These are phyloP conservation scores for Mesorhabditis belari DNA, from an alignment of 2,888 invertebrate species.

Conservation along the genomic window DNA sequence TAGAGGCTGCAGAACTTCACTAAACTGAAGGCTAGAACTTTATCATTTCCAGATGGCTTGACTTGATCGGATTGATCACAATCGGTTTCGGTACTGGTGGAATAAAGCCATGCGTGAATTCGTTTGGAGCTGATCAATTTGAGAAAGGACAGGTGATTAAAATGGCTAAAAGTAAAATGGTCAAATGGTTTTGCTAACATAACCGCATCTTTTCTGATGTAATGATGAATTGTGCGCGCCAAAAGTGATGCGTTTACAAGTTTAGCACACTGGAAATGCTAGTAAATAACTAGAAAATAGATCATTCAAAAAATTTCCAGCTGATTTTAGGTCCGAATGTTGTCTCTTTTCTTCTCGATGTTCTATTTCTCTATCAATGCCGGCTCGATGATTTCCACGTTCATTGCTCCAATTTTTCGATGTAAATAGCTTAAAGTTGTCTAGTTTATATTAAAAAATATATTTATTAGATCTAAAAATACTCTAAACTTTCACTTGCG, in stretches of 20 bases:
- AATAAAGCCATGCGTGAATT: slow-evolving; percentile 59
- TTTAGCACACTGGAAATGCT: background rate
- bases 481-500: slow-evolving; percentile 65
- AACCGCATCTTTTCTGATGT: too few relatives aligned
- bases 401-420: slow-evolving; percentile 79
- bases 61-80: slow-evolving; percentile 54
- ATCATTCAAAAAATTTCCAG: background rate
- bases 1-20: too few relatives aligned
- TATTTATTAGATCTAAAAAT: background rate
- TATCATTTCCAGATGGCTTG: slow-evolving; percentile 37
- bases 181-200: too few relatives aligned
- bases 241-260: too few relatives aligned
- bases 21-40: too few relatives aligned
- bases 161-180: too few relatives aligned
- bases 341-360: slow-evolving; percentile 82
- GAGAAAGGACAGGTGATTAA: slow-evolving; percentile 52
- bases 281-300: too few relatives aligned
- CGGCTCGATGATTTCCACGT: slow-evolving; percentile 80
- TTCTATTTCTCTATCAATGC: slow-evolving; percentile 88
- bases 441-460: background rate
- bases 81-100: slow-evolving; percentile 58
- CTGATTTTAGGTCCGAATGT: slow-evolving; percentile 63
- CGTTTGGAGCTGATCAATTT: slow-evolving; percentile 60
- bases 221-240: too few relatives aligned
- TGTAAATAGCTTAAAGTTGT: slow-evolving; percentile 51